A percentile compares a stretch with the other conserved stretches of the same genome.
Evolutionary conservation across 1,140 invertebrate species (phyloP).

Genomic region (Nymphalis io): DNA sequence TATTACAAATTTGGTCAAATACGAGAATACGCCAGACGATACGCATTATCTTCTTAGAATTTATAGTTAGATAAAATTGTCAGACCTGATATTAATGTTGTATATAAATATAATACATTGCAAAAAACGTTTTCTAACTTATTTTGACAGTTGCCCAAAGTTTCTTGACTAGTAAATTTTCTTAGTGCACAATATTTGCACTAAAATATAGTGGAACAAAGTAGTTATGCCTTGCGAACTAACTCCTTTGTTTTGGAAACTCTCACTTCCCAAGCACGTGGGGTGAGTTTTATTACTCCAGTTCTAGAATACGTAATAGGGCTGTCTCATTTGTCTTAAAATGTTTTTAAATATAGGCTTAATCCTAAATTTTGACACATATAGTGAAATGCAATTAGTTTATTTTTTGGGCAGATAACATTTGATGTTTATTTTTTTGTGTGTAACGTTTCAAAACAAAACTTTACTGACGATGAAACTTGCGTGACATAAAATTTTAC

Average conservation of each 20-base stretch:
- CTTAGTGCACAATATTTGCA: slow-evolving; percentile 16
- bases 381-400: no score
- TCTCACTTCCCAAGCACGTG: slow-evolving; percentile 23
- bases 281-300: slow-evolving; percentile 15
- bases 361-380: neutral
- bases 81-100: no score
- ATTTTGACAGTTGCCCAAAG: slow-evolving; percentile 4
- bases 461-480: no score
- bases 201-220: slow-evolving; percentile 6
- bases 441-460: no score
- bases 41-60: no score
- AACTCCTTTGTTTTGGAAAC: slow-evolving; percentile 24
- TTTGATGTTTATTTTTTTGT: no score
- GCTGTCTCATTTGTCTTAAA: neutral
- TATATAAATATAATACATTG: neutral
- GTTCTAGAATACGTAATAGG: neutral
- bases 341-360: neutral
- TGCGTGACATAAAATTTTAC: no score
- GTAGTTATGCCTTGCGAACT: slow-evolving; percentile 10
- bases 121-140: neutral
- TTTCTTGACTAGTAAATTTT: neutral
- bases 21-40: no score
- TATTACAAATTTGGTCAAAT: no score
- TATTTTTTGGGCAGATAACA: no score
- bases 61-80: no score